Conservation (phyloP, 2,797 vertebrate species). For the Pipistrellus nathusii region DNA sequence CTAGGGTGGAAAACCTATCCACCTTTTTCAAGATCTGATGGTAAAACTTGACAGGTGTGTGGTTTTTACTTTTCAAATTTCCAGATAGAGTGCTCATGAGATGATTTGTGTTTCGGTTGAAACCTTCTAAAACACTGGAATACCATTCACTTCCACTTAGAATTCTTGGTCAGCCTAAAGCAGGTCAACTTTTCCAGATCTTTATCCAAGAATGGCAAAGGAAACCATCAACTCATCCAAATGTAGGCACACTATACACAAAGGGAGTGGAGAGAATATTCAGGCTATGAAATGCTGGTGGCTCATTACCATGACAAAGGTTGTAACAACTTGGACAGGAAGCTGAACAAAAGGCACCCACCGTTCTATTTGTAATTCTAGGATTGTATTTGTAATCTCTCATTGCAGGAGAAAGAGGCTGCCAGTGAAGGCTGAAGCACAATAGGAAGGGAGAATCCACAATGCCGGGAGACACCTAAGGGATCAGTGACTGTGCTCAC, state of each 20-base stretch:
- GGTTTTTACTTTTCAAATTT: background rate
- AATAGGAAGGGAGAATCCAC: slow-evolving; percentile 48
- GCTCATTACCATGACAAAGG: slow-evolving; percentile 82
- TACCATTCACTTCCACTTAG: background rate
- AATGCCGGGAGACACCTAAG: background rate
- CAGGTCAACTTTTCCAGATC: background rate
- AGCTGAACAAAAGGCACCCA: slow-evolving; percentile 59
- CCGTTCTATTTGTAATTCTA: slow-evolving; percentile 68
- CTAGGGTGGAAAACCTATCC: background rate
- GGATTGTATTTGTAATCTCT: slow-evolving; percentile 75
- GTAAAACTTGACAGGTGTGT: background rate
- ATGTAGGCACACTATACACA: background rate
- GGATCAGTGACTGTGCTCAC: background rate
- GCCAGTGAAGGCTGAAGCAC: slow-evolving; percentile 72
- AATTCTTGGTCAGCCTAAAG: background rate
- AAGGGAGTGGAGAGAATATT: slow-evolving; percentile 39
- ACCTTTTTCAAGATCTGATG: background rate
- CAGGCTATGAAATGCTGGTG: slow-evolving; percentile 66
- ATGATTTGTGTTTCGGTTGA: background rate
- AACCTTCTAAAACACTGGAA: background rate
- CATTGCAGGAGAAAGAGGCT: slow-evolving; percentile 73
- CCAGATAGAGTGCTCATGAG: background rate
- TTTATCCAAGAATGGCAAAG: background rate
- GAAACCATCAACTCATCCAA: slow-evolving; percentile 41
- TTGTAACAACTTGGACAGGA: slow-evolving; percentile 76